Percentiles rank a stretch among this genome's conserved stretches.
phyloP scores from a whole-genome alignment of 2,888 invertebrate genomes.

The Torymus tubicola region DNA sequence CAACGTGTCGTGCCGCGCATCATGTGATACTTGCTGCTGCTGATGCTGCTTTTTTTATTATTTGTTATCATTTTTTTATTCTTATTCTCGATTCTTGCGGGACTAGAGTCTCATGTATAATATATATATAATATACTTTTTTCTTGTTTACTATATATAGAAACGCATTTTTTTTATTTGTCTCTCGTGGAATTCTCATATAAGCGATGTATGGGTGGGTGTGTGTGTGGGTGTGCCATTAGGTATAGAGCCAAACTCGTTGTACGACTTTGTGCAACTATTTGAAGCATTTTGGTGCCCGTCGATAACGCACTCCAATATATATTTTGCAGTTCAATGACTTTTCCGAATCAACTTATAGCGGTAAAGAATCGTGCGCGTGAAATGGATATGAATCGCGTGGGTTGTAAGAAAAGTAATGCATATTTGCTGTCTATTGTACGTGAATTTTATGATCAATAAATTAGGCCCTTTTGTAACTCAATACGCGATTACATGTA shows the following conservation, averaged over 20 bases:
- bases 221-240: background rate
- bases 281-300: conserved; percentile 17
- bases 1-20: conserved; percentile 43
- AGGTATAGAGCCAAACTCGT: conserved; percentile 12
- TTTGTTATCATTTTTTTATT: no score
- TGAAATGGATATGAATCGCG: no score
- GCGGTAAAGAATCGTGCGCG: background rate
- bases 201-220: conserved; percentile 23
- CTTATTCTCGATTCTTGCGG: conserved; percentile 29
- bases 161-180: conserved; percentile 47
- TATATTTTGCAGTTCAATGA: background rate
- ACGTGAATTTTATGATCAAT: background rate
- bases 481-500: no score
- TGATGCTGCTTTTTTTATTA: conserved; percentile 38
- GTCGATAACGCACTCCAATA: conserved; percentile 13
- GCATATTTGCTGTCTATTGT: conserved; percentile 9
- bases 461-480: no score
- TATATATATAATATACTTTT: conserved; percentile 48
- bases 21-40: conserved; percentile 38
- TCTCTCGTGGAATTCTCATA: conserved; percentile 45
- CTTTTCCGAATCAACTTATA: background rate
- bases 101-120: conserved; percentile 57
- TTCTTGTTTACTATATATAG: conserved; percentile 41
- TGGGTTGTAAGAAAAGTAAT: background rate
- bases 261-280: background rate